Evolutionary conservation across 92 coral and sea anemone genomes (phyloP).

Genomic region (Paramuricea clavata): DNA sequence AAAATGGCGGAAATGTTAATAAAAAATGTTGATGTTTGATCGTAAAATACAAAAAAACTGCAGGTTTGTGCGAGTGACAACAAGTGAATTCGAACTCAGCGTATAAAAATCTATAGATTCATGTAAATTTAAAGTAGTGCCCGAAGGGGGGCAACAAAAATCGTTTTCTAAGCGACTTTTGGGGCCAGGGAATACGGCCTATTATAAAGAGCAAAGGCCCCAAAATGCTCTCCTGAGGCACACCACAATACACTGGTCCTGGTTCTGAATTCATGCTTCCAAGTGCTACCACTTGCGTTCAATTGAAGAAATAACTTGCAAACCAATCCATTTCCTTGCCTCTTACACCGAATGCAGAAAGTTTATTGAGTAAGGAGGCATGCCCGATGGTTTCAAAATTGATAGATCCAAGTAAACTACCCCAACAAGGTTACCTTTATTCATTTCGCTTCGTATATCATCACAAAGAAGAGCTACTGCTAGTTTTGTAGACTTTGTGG

Average conservation of each 20-base stretch:
- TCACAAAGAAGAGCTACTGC: constrained; percentile 4
- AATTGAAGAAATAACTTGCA: background rate
- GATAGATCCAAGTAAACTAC: constrained; percentile 4
- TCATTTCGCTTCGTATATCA: constrained; percentile 12
- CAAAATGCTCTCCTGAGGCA: background rate
- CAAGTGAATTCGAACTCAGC: too few relatives aligned
- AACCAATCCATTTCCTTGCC: background rate
- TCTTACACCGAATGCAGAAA: background rate
- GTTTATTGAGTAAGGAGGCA: constrained; percentile 1
- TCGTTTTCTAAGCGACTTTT: too few relatives aligned
- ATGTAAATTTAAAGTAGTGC: too few relatives aligned
- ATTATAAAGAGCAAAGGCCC: constrained; percentile 9
- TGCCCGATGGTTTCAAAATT: constrained; percentile 12
- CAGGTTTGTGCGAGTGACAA: too few relatives aligned
- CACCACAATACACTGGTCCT: background rate
- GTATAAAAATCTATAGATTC: too few relatives aligned
- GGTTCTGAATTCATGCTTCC: background rate
- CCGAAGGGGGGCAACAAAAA: too few relatives aligned
- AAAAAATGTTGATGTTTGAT: too few relatives aligned
- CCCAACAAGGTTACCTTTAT: constrained; percentile 8
- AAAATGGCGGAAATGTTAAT: too few relatives aligned
- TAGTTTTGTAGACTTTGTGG: constrained; percentile 11
- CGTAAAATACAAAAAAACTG: too few relatives aligned
- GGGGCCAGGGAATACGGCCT: too few relatives aligned
- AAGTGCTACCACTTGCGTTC: constrained; percentile 9